Conservation (phyloP, 2,797 vertebrate species). For the Pseudochaenichthys georgianus region DNA sequence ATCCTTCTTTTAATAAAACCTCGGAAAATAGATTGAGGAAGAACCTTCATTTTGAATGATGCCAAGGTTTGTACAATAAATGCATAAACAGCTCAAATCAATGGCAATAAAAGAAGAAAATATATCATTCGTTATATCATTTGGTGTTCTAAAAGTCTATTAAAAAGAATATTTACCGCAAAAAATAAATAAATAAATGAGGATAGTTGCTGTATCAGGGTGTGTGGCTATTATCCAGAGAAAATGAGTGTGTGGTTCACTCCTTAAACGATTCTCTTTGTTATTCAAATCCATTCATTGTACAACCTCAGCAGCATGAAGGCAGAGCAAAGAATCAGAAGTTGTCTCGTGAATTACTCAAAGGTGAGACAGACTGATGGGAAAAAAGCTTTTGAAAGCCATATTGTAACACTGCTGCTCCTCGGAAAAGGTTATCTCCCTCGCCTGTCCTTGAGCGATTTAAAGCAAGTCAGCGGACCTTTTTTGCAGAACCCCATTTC, state of each 20-base stretch:
- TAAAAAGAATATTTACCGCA: constrained; percentile 37
- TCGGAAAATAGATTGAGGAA: too few relatives aligned
- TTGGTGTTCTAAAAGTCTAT: neutral
- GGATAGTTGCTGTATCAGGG: constrained; percentile 55
- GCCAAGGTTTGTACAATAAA: too few relatives aligned
- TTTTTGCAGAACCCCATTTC: constrained; percentile 48
- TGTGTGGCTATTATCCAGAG: constrained; percentile 58
- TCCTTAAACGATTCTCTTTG: constrained; percentile 74
- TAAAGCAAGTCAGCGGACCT: constrained; percentile 71
- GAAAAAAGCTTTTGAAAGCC: constrained; percentile 75
- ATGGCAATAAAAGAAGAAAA: too few relatives aligned
- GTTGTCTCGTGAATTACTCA: constrained; percentile 70
- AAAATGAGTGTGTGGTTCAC: constrained; percentile 65
- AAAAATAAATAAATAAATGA: constrained; percentile 29
- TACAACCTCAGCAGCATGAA: constrained; percentile 68
- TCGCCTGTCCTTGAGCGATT: constrained; percentile 69
- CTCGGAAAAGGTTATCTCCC: constrained; percentile 75
- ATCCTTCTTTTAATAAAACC: neutral
- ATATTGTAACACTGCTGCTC: constrained; percentile 61
- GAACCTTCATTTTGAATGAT: too few relatives aligned
- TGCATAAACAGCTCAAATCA: too few relatives aligned
- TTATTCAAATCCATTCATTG: constrained; percentile 79
- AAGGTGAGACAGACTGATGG: constrained; percentile 73
- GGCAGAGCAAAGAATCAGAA: constrained; percentile 67
- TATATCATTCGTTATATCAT: too few relatives aligned